phyloP scores from a whole-genome alignment of 2,113 vertebrate species.

The Phainopepla nitens region DNA sequence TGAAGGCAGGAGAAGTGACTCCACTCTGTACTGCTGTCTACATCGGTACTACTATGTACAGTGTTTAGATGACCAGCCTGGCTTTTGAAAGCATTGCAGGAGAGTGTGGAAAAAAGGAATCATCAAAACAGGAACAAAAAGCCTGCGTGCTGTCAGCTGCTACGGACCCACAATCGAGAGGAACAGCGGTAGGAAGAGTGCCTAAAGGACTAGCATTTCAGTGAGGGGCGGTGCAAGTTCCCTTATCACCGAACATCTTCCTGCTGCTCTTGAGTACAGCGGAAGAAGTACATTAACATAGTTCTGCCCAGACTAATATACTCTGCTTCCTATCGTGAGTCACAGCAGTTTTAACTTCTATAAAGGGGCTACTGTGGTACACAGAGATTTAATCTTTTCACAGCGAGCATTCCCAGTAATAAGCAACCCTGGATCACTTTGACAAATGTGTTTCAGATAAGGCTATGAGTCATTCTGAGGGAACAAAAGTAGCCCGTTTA shows the following conservation, averaged over 20 bases:
- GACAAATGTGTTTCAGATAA: slow-evolving; percentile 11
- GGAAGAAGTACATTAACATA: not conserved
- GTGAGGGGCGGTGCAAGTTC: not conserved
- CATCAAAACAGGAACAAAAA: not conserved
- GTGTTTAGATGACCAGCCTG: not conserved
- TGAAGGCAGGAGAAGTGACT: not conserved
- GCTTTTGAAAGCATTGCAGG: not conserved
- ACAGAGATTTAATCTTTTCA: not conserved
- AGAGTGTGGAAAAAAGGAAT: not conserved
- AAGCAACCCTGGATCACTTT: not conserved
- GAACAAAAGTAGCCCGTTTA: not conserved
- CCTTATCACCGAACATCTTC: not conserved
- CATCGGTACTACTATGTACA: not conserved
- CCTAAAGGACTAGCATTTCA: not conserved
- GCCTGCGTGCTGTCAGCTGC: not conserved
- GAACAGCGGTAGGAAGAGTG: not conserved
- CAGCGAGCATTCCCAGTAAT: not conserved
- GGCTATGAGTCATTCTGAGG: not conserved
- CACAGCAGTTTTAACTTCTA: not conserved
- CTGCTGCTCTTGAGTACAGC: accelerated
- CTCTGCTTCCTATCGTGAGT: not conserved
- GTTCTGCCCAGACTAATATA: not conserved
- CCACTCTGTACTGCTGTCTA: not conserved
- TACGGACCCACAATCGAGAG: not conserved
- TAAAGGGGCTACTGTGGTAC: not conserved